phyloP scores from a whole-genome alignment of 2,888 invertebrate species.

The Dendrolimus pini region DNA sequence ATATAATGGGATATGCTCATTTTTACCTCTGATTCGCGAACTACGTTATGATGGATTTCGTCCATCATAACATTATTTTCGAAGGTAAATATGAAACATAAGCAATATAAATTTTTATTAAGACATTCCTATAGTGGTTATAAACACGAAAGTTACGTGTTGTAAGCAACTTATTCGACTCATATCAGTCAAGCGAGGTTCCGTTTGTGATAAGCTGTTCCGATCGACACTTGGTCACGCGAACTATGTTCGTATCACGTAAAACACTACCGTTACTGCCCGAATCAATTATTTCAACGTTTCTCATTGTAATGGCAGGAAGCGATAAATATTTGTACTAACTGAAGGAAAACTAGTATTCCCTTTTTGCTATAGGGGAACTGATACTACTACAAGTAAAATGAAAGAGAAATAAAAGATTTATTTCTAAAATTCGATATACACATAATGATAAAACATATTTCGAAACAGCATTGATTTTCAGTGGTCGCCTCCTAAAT shows the following conservation, averaged over 20 bases:
- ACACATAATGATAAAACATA: too few relatives aligned
- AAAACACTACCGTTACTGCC: conserved; percentile 19
- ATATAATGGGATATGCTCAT: too few relatives aligned
- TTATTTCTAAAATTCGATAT: too few relatives aligned
- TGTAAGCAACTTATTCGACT: conserved; percentile 35
- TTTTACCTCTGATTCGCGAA: too few relatives aligned
- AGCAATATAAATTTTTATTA: conserved; percentile 15
- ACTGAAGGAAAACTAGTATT: too few relatives aligned
- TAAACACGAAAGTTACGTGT: conserved; percentile 34
- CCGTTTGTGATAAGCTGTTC: conserved; percentile 38
- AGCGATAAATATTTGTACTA: conserved; percentile 8
- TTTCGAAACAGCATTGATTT: too few relatives aligned
- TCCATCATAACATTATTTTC: conserved; percentile 4
- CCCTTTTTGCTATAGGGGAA: too few relatives aligned
- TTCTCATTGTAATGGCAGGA: conserved; percentile 2
- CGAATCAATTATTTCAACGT: conserved; percentile 31
- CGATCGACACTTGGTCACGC: conserved; percentile 44
- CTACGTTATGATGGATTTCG: too few relatives aligned
- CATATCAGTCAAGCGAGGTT: conserved; percentile 27
- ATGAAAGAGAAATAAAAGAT: too few relatives aligned
- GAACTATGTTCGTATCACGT: conserved; percentile 21
- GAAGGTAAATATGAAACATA: conserved; percentile 10
- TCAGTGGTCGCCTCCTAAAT: too few relatives aligned
- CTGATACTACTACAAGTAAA: too few relatives aligned
- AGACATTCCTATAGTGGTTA: conserved; percentile 23